phyloP scores from a whole-genome alignment of 2,888 invertebrate genomes.

The Actias luna region DNA sequence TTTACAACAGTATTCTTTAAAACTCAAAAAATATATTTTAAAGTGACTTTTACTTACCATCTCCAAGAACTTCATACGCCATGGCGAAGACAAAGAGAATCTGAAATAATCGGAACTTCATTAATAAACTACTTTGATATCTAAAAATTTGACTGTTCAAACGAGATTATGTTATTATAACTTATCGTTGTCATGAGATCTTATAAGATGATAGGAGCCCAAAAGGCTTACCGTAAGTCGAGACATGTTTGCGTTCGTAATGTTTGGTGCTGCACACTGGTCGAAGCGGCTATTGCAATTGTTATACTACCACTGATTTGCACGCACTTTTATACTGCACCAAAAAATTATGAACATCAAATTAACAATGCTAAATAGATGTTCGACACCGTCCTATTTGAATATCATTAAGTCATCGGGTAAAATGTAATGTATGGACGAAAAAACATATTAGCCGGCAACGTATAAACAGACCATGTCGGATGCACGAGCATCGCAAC shows the following conservation, averaged over 20 bases:
- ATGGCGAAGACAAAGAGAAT: conserved; percentile 73
- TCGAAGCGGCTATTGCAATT: conserved; percentile 57
- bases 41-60: conserved; percentile 45
- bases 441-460: conserved; percentile 29
- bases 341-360: conserved; percentile 71
- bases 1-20: not conserved
- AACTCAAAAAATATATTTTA: not conserved
- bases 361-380: conserved; percentile 74
- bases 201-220: conserved; percentile 4
- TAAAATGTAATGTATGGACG: conserved; percentile 46
- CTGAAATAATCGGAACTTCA: conserved; percentile 43
- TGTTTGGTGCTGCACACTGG: conserved; percentile 49
- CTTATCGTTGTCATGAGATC: not conserved
- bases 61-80: conserved; percentile 67
- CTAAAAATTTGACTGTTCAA: not conserved
- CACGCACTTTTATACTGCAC: conserved; percentile 74
- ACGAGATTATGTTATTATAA: not conserved
- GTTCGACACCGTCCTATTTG: conserved; percentile 66
- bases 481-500: conserved; percentile 30
- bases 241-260: conserved; percentile 55
- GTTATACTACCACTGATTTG: conserved; percentile 52
- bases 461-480: conserved; percentile 41
- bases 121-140: not conserved
- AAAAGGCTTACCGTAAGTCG: conserved; percentile 68
- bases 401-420: conserved; percentile 65